These are phyloP conservation scores for Meiosimyza platycephala DNA, from an alignment of 2,888 invertebrate species.

Conservation along the genomic window DNA sequence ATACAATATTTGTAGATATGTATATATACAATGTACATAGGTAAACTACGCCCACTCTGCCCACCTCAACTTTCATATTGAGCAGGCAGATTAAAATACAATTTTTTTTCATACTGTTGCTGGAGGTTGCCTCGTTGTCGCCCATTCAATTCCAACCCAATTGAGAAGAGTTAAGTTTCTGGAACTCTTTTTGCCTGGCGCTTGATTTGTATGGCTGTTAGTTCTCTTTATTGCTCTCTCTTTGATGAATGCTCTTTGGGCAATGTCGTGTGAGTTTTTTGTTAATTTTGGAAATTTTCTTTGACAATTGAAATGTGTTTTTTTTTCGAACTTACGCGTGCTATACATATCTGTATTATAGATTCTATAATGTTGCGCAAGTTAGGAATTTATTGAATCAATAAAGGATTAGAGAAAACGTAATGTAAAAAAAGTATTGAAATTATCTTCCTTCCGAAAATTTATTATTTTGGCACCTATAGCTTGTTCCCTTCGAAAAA, in stretches of 20 bases:
- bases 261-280: slow-evolving; percentile 25
- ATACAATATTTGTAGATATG: too few species aligned
- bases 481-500: too few species aligned
- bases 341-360: too few species aligned
- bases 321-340: too few species aligned
- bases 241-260: slow-evolving; percentile 24
- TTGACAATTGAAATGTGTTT: slow-evolving; percentile 17
- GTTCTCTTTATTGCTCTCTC: slow-evolving; percentile 24
- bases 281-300: not conserved
- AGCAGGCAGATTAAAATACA: slow-evolving; percentile 13
- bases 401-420: too few species aligned
- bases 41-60: slow-evolving; percentile 49
- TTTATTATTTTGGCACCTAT: too few species aligned
- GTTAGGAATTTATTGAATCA: too few species aligned
- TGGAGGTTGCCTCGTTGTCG: slow-evolving; percentile 34
- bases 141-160: slow-evolving; percentile 42
- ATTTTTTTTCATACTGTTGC: slow-evolving; percentile 2
- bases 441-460: too few species aligned
- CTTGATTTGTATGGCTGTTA: slow-evolving; percentile 23
- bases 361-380: too few species aligned
- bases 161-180: slow-evolving; percentile 5
- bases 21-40: slow-evolving; percentile 17
- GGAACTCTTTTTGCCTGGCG: slow-evolving; percentile 5
- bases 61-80: slow-evolving; percentile 44
- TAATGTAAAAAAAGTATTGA: too few species aligned